Base-by-base conservation (phyloP, 2,888 invertebrate species). In the Embidobia sp. region DNA sequence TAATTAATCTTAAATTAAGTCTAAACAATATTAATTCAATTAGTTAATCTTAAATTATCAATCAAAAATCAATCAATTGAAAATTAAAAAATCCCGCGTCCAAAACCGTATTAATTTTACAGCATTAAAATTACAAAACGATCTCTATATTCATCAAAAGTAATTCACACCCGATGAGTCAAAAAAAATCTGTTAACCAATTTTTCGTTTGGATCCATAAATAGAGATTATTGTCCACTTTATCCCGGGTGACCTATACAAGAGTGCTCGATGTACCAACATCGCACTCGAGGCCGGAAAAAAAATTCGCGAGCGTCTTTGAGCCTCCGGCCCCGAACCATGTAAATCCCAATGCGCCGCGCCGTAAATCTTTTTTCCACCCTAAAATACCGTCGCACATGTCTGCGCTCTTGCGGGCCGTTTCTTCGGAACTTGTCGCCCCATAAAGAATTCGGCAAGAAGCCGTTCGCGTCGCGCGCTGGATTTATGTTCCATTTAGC, bases 401-500 rank as follows among this genome's bases (percentile, higher is more conserved):
- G 69, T 42, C 42, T 18, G 29, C 15, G 66, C n/a, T n/a, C n/a
- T n/a, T n/a, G n/a, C n/a, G n/a, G 67, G 57, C 67, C 70, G 53
- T 59, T 78, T 46, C 74, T 70, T 74, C 55, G 13, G 44, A 78
- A 74, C 57, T 69, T 48, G 48, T 74, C 46, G 46, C 19, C 27
- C 22, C 40, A 66, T 37, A 77, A 48, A 66, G 55, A 59, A 42
- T 40, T 48, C 53, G 53, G 61, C 51, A 66, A 53, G 55, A 73
- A 73, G 73, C 49, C 46, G 59, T 66, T 19, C 67, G 55, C 55
- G 37, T 40, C 66, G 63, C 48, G 40, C 31, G 22, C 19, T 66
- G 66, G 37, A 74, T 74, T 78, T 70, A 78, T 77, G 77, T 69
- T 29, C 64, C 77, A 63, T 77, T 77, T 69, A 33, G 40, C 64